Evolutionary conservation across 2,888 invertebrate genomes (phyloP).

Genomic region (Pterostichus niger): DNA sequence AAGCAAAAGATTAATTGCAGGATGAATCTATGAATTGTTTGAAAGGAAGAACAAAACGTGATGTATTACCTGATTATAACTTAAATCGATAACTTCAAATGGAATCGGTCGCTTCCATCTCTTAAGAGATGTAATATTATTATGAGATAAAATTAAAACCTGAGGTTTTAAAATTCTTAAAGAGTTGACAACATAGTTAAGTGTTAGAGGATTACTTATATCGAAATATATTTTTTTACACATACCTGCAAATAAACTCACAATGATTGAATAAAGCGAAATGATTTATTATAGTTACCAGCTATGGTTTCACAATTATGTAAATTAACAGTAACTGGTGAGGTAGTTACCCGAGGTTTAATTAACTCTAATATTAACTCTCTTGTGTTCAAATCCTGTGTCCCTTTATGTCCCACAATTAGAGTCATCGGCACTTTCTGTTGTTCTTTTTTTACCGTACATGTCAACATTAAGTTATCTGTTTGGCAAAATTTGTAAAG

Average conservation of each 20-base stretch:
- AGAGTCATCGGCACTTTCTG: not conserved
- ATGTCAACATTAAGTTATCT: slow-evolving; percentile 75
- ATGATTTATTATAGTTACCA: too few relatives aligned
- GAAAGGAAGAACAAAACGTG: not conserved
- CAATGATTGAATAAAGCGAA: too few relatives aligned
- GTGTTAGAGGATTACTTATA: slow-evolving; percentile 21
- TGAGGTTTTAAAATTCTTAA: slow-evolving; percentile 71
- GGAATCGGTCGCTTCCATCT: slow-evolving; percentile 70
- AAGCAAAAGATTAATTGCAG: too few relatives aligned
- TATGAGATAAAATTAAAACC: slow-evolving; percentile 72
- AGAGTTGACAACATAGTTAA: slow-evolving; percentile 34
- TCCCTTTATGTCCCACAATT: not conserved
- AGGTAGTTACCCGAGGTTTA: not conserved
- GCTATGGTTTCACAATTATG: not conserved
- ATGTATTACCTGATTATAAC: slow-evolving; percentile 72
- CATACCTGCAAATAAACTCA: not conserved
- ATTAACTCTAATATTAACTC: not conserved
- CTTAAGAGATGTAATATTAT: slow-evolving; percentile 73
- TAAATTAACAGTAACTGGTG: not conserved
- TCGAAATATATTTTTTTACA: not conserved
- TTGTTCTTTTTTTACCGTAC: slow-evolving; percentile 67
- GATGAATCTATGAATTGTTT: too few relatives aligned
- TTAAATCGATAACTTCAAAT: slow-evolving; percentile 69
- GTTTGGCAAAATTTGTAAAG: slow-evolving; percentile 76
- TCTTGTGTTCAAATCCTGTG: not conserved